phyloP scores from a whole-genome alignment of 2,797 vertebrate species.

The Phalanger gymnotis region DNA sequence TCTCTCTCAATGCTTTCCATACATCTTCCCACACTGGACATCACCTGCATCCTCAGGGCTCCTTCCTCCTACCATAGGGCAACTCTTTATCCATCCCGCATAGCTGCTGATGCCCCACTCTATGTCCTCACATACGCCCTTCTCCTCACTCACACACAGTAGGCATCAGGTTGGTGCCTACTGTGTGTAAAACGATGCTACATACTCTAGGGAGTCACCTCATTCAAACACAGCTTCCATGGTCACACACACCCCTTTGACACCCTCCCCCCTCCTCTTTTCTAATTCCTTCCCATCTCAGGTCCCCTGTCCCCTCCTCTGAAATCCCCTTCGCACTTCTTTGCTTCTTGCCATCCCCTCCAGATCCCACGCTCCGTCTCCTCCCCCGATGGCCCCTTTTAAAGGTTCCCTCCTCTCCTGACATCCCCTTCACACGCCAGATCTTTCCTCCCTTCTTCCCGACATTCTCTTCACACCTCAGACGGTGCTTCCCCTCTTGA shows the following conservation, averaged over 20 bases:
- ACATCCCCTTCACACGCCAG: too few relatives aligned
- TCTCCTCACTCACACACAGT: constrained; percentile 26
- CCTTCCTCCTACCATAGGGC: constrained; percentile 71
- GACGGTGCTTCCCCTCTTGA: neutral
- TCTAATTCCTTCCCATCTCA: neutral
- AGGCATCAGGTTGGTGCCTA: constrained; percentile 66
- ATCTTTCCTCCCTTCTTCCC: neutral
- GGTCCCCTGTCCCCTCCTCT: neutral
- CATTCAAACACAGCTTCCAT: constrained; percentile 11
- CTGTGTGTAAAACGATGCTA: constrained; percentile 73
- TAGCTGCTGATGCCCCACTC: constrained; percentile 18
- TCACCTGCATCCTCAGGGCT: constrained; percentile 51
- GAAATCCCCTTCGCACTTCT: too few relatives aligned
- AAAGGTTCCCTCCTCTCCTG: neutral
- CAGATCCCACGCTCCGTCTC: neutral
- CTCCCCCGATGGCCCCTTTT: neutral
- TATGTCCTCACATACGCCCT: constrained; percentile 59
- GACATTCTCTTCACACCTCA: neutral
- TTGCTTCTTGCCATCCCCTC: neutral
- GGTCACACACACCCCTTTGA: constrained; percentile 45
- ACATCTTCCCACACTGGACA: constrained; percentile 73
- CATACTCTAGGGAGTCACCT: constrained; percentile 51
- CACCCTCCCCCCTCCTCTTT: constrained; percentile 65
- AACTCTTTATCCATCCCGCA: constrained; percentile 58
- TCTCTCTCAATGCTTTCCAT: constrained; percentile 62